phyloP scores from a whole-genome alignment of 2,797 vertebrate genomes.

The Mormyrus hasselquistii region DNA sequence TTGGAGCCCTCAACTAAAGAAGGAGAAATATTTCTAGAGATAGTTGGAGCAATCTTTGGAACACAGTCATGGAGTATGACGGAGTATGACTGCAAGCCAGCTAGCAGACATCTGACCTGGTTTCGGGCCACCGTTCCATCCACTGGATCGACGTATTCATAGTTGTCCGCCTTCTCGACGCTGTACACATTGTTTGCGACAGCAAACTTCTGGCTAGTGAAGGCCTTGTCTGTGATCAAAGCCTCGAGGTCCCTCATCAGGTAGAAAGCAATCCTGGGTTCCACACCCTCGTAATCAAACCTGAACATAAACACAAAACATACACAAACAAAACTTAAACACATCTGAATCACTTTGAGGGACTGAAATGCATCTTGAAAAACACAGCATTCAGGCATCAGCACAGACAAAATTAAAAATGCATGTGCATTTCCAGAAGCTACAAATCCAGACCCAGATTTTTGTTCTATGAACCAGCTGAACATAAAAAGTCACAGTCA shows the following conservation, averaged over 20 bases:
- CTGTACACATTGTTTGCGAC: constrained; percentile 84
- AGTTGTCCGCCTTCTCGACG: constrained; percentile 88
- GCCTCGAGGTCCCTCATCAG: constrained; percentile 91
- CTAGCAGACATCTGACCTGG: constrained; percentile 71
- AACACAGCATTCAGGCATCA: neutral
- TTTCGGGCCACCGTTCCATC: constrained; percentile 91
- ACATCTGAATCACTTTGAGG: neutral
- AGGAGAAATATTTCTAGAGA: neutral
- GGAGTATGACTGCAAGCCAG: constrained; percentile 20
- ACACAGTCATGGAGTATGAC: neutral
- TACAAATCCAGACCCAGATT: neutral
- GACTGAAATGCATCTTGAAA: constrained; percentile 8
- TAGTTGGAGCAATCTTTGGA: neutral
- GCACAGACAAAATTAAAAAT: neutral
- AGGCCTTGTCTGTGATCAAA: constrained; percentile 83
- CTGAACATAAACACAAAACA: constrained; percentile 47
- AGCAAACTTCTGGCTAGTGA: constrained; percentile 88
- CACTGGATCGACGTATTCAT: constrained; percentile 94
- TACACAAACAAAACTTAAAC: neutral
- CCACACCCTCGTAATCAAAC: constrained; percentile 95
- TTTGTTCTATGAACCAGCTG: neutral
- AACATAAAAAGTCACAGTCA: neutral
- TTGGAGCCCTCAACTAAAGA: neutral
- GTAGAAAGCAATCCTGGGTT: constrained; percentile 81
- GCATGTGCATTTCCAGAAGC: neutral